Base-by-base conservation (phyloP, 2,888 invertebrate species). In the Drosophila mercatorum region DNA sequence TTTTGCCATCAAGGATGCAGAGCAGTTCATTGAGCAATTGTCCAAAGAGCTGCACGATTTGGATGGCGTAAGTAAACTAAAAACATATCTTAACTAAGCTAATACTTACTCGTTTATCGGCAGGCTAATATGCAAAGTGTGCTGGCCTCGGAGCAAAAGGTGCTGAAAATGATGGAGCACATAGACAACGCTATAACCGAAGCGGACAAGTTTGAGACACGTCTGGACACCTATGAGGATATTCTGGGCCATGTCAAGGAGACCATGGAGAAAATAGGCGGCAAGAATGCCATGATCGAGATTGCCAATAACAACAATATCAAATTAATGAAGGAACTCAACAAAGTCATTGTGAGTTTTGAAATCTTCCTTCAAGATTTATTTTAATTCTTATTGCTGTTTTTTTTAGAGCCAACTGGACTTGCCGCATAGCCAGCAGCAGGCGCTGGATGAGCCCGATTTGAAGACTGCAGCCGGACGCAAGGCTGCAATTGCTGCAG, bases 241-340 rank as follows among this genome's bases (percentile, higher is more conserved):
- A 96, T 96, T 64, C 94, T 97, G 44, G 95, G 97, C 89, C 96
- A 96, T 92, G 97, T 97, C 3, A 95, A 97, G 76, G 97, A 97
- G 90, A 96, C 96, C 36, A 97, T 98, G 95, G 97, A 97, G 85
- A 96, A 97, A 89, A 97, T 98, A 94, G 97, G 97, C 74, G 97
- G 97, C 89, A 98, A 98, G 92, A 98, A 97, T 93, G 95, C 96
- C 11, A 95, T 97, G 91, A 97, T 97, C 84, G 96, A 97, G 90
- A 95, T 96, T 11, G 97, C 97, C 47, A 97, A 97, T 93, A 95
- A 94, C 86, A 98, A 97, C 93, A 97, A 97, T 91, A 96, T 96
- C 78, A 95, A 95, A 78, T 93, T 98, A 71, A 94, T 97, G 83
- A 95, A 95, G 70, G 96, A 97, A 91, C 94, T 99, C 14, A 95